Evolutionary conservation across 2,888 invertebrate species (phyloP), one percentile per base, ranked within the genome.

Genomic region (Rotaria sp.): DNA sequence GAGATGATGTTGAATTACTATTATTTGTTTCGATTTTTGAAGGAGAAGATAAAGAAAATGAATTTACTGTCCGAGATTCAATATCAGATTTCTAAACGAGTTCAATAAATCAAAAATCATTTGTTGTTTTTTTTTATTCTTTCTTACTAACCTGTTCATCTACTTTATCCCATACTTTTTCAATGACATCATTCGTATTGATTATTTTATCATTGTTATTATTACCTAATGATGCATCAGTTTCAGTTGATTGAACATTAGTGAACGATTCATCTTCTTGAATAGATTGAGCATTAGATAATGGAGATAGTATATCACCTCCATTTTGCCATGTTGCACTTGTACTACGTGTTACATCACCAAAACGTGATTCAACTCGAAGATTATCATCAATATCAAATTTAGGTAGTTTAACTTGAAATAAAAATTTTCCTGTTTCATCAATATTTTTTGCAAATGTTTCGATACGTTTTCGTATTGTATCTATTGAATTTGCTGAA

Each of bases 321-420:
- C 35, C 45, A n/a, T 45, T 80, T n/a, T 80, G 15, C 80, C 80
- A 80, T 80, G 80, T 80, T 80, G 80, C 80, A 80, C 80, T 80
- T 80, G 80, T 80, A 45, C 41, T 45, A 13, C 80, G 80, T 45
- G 80, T 80, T 15, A 26, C 45, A 80, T 80, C 80, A 80, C 80
- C 80, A 45, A 80, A 80, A 45, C 41, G 45, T 80, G 80, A 80
- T 26, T 80, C 80, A 80, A 80, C 80, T 26, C 80, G 38, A 26
- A 80, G 80, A n/a, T 11, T 80, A 80, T 80, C 80, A 80, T 80
- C 80, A 26, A 80, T 80, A 80, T 80, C 38, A 18, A 80, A 80
- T 24, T 1, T n/a, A 2, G 80, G 80, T 80, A 80, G 45, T 80
- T 35, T 80, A 8, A 80, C 80, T 80, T 80, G 26, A 45, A 80